Conservation (phyloP, 2,888 invertebrate species). For the Rhamnusium bicolor region DNA sequence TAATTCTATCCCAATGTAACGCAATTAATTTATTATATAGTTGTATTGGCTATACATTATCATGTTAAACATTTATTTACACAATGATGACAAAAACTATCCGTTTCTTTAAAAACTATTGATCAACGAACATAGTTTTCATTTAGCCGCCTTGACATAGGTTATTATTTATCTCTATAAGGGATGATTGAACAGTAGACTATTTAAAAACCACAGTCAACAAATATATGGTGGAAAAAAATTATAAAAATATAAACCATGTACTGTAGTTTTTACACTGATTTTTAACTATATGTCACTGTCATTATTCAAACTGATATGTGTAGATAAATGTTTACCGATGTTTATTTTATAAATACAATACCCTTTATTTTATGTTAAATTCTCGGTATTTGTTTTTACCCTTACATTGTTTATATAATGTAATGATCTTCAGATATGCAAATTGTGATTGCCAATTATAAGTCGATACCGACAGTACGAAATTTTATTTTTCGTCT, state of each 20-base stretch:
- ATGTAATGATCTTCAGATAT: conserved; percentile 52
- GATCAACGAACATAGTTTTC: no score
- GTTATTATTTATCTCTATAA: no score
- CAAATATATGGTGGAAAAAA: neutral
- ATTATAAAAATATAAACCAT: neutral
- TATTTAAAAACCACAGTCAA: neutral
- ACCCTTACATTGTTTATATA: conserved; percentile 60
- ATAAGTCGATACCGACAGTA: conserved; percentile 57
- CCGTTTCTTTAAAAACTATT: neutral
- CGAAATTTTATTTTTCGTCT: conserved; percentile 63
- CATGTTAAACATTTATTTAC: neutral
- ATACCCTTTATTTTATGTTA: conserved; percentile 1
- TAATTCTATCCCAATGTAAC: no score
- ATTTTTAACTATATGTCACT: neutral
- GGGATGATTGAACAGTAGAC: neutral
- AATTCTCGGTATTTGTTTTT: conserved; percentile 34
- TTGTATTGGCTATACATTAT: neutral
- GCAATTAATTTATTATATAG: neutral
- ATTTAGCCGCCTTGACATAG: no score
- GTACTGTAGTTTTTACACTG: neutral
- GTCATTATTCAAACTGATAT: neutral
- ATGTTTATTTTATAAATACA: neutral
- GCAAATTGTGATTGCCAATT: conserved; percentile 57
- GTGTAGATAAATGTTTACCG: neutral
- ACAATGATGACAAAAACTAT: neutral